Percentiles rank a stretch among this genome's conserved stretches.
phyloP scores from a whole-genome alignment of 2,888 invertebrate genomes.

The Andrena minutula region DNA sequence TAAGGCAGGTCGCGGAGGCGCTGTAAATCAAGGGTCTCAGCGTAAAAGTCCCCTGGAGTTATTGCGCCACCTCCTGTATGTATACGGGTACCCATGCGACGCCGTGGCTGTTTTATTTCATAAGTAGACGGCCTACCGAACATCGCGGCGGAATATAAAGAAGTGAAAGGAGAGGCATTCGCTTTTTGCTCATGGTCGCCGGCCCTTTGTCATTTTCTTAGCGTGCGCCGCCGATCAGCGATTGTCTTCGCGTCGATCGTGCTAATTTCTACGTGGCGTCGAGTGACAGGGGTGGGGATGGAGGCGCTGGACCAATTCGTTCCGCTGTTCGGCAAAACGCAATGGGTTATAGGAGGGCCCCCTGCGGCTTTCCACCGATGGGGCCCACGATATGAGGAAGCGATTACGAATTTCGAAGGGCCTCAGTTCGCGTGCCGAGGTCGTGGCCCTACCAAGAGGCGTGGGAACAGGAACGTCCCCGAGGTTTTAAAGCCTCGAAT shows the following conservation, averaged over 20 bases:
- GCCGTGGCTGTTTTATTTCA: constrained; percentile 49
- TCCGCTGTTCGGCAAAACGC: constrained; percentile 15
- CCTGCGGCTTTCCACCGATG: not conserved
- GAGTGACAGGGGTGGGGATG: not conserved
- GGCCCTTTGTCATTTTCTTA: constrained; percentile 35
- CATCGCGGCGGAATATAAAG: constrained; percentile 41
- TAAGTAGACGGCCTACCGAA: constrained; percentile 31
- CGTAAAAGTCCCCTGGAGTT: constrained; percentile 60
- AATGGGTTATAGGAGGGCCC: not conserved
- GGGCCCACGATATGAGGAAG: constrained; percentile 34
- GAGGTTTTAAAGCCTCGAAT: constrained; percentile 75
- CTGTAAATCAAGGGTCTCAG: constrained; percentile 59
- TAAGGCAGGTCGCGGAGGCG: constrained; percentile 64
- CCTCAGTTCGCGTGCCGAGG: constrained; percentile 74
- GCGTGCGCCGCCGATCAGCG: not conserved
- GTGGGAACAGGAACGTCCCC: constrained; percentile 77
- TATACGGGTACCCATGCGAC: constrained; percentile 32
- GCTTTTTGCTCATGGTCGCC: constrained; percentile 14
- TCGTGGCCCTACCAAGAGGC: constrained; percentile 69
- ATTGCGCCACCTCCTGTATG: constrained; percentile 54
- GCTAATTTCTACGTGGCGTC: constrained; percentile 19
- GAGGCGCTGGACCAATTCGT: not conserved
- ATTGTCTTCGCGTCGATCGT: constrained; percentile 36
- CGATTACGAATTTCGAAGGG: constrained; percentile 54
- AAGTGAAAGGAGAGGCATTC: constrained; percentile 37